Evolutionary conservation across 2,888 invertebrate species (phyloP).

Genomic region (Phaonia tiefii): DNA sequence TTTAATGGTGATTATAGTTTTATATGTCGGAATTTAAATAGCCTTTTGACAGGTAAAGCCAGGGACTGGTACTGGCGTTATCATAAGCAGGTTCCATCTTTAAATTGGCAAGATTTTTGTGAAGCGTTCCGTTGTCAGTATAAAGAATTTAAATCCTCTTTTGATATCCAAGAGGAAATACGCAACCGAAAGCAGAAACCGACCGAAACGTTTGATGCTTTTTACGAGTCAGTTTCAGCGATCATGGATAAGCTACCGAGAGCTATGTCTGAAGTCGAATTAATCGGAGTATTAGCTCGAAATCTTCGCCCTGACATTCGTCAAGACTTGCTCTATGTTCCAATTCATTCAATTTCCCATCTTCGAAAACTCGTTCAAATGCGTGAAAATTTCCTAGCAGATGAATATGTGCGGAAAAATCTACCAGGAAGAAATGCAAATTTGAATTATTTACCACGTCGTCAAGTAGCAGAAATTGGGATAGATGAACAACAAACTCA

Average conservation of each 20-base stretch:
- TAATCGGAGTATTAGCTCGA: neutral
- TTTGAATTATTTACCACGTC: neutral
- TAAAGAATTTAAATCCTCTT: too few species aligned
- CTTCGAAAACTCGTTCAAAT: constrained; percentile 36
- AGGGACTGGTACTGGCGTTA: constrained; percentile 11
- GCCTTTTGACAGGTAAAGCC: neutral
- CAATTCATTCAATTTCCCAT: constrained; percentile 29
- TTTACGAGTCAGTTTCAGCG: neutral
- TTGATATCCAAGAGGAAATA: neutral
- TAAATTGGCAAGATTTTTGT: neutral
- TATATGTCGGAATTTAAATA: too few species aligned
- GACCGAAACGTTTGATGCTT: too few species aligned
- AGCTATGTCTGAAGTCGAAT: neutral
- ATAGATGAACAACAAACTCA: neutral
- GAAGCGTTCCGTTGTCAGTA: constrained; percentile 2
- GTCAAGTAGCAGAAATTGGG: constrained; percentile 17
- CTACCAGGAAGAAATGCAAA: neutral
- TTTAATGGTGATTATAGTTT: constrained; percentile 24
- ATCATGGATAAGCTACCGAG: neutral
- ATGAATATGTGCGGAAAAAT: constrained; percentile 32
- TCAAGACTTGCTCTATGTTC: constrained; percentile 41
- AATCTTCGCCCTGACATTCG: constrained; percentile 41
- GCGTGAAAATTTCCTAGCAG: constrained; percentile 29
- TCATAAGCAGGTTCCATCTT: constrained; percentile 24
- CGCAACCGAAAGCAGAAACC: too few species aligned